These are phyloP conservation scores for Microplitis demolitor DNA, from an alignment of 1,140 invertebrate genomes.

Conservation along the genomic window DNA sequence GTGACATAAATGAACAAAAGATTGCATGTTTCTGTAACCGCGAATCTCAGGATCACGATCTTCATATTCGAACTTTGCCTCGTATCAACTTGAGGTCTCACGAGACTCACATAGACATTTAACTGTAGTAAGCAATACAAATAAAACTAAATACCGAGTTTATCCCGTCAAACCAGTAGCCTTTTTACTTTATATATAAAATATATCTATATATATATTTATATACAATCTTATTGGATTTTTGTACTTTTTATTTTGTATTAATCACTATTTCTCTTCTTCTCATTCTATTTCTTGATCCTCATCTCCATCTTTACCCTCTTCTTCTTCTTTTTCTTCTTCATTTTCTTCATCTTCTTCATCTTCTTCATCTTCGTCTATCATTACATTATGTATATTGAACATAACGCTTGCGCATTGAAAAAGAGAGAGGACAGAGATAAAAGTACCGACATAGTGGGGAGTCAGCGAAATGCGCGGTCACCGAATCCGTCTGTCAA, in stretches of 20 bases:
- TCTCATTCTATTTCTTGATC: neutral
- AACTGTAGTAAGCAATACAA: neutral
- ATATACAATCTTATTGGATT: too few species aligned
- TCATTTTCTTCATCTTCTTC: neutral
- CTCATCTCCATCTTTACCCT: neutral
- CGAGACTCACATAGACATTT: too few species aligned
- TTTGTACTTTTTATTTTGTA: too few species aligned
- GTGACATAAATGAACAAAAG: neutral
- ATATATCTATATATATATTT: too few species aligned
- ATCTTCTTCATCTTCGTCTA: neutral
- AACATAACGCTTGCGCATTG: conserved; percentile 4
- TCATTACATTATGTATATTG: neutral
- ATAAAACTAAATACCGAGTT: neutral
- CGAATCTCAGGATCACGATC: neutral
- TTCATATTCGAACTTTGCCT: neutral
- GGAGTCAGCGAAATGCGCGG: conserved; percentile 23
- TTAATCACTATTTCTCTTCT: neutral
- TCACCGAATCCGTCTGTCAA: conserved; percentile 19
- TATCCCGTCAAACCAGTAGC: neutral
- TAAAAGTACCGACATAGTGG: neutral
- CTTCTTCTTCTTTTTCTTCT: neutral
- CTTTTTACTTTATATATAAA: neutral
- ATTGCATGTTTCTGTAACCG: neutral
- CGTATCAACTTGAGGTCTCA: too few species aligned
- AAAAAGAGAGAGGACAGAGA: neutral